These are phyloP conservation scores for Halcyon smyrnensis DNA, from an alignment of 2,797 vertebrate species.

Conservation along the genomic window DNA sequence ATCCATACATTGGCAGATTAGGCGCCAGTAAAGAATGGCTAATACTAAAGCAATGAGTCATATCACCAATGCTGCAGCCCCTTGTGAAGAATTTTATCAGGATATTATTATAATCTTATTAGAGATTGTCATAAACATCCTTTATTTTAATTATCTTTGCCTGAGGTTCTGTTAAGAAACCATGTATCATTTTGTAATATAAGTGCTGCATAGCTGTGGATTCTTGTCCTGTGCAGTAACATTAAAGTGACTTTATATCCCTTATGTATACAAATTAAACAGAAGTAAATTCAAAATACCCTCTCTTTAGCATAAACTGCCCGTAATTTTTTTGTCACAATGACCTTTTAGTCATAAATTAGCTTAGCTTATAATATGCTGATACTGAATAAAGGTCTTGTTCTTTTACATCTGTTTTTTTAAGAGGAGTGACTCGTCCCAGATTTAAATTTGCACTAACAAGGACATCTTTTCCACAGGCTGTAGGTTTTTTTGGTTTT, in stretches of 20 bases:
- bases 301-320: background rate
- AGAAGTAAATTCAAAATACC: constrained; percentile 11
- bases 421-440: background rate
- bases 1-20: background rate
- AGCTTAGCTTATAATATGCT: background rate
- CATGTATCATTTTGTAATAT: background rate
- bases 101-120: background rate
- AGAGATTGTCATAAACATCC: constrained; percentile 1
- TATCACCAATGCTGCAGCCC: background rate
- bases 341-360: background rate
- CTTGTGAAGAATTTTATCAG: background rate
- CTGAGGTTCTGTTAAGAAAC: constrained; percentile 5
- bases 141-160: constrained; percentile 43
- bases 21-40: background rate
- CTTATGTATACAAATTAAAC: background rate
- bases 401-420: background rate
- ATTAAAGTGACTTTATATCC: background rate
- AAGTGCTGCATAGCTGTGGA: background rate
- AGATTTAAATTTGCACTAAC: background rate
- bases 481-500: background rate
- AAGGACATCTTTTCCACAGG: background rate
- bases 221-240: background rate
- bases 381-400: background rate
- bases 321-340: background rate
- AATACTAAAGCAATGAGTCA: background rate